phyloP scores from a whole-genome alignment of 2,888 invertebrate genomes.

The Carabus problematicus region DNA sequence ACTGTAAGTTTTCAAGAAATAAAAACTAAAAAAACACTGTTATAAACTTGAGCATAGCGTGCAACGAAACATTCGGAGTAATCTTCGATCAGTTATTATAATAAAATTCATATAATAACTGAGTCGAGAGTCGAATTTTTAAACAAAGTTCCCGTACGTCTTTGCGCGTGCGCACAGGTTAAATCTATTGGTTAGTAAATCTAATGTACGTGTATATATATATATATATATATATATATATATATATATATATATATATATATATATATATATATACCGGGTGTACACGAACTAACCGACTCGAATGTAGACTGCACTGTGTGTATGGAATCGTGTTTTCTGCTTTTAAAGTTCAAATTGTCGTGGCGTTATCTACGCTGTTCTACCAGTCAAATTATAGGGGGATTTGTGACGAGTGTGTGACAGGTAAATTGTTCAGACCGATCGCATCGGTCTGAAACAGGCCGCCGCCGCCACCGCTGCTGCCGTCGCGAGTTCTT shows the following conservation, averaged over 20 bases:
- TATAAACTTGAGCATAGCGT: too few species aligned
- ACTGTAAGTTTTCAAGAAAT: too few species aligned
- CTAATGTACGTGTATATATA: slow-evolving; percentile 5
- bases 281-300: background rate
- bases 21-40: too few species aligned
- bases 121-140: slow-evolving; percentile 29
- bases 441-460: slow-evolving; percentile 17
- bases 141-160: slow-evolving; percentile 15
- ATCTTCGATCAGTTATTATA: slow-evolving; percentile 40
- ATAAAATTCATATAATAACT: slow-evolving; percentile 38
- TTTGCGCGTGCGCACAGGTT: slow-evolving; percentile 13
- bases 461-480: slow-evolving; percentile 12
- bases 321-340: slow-evolving; percentile 16
- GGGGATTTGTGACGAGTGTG: slow-evolving; percentile 32
- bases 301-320: background rate
- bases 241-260: slow-evolving; percentile 6
- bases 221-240: background rate
- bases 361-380: slow-evolving; percentile 34
- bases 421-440: slow-evolving; percentile 37
- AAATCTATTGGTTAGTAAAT: too few species aligned
- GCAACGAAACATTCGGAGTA: slow-evolving; percentile 28
- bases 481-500: slow-evolving; percentile 20
- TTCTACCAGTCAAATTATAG: slow-evolving; percentile 40
- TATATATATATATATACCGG: slow-evolving; percentile 6
- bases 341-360: slow-evolving; percentile 40